phyloP scores from a whole-genome alignment of 2,888 invertebrate genomes.

The Cyrtodaria siliqua region DNA sequence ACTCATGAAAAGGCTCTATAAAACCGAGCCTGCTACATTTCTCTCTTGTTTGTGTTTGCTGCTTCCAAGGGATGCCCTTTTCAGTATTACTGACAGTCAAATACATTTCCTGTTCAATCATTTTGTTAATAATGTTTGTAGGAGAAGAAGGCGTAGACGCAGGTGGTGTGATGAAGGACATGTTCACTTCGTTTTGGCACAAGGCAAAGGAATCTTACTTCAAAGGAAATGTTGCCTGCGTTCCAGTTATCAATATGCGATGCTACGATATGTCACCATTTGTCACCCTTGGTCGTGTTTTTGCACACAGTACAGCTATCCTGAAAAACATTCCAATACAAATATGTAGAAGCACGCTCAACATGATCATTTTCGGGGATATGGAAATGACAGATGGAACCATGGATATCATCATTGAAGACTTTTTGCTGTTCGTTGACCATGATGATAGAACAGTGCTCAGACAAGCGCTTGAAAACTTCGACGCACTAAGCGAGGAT shows the following conservation, averaged over 20 bases:
- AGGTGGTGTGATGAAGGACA: constrained; percentile 7
- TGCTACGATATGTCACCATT: constrained; percentile 2
- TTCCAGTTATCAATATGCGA: constrained; percentile 1
- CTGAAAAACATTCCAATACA: constrained; percentile 11
- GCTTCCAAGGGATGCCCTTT: no score
- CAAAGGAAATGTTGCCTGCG: constrained; percentile 8
- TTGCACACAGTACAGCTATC: constrained; percentile 7
- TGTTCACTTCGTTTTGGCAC: constrained; percentile 10
- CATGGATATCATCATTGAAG: neutral
- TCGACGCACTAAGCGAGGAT: neutral
- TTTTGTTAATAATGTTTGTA: neutral
- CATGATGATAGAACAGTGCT: neutral
- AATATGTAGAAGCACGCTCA: constrained; percentile 14
- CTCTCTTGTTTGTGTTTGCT: no score
- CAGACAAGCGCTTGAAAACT: neutral
- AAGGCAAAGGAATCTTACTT: constrained; percentile 8
- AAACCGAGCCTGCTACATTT: no score
- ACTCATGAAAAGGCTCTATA: no score
- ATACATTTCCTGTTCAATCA: no score
- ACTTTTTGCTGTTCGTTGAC: constrained; percentile 9
- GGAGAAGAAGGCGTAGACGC: constrained; percentile 4
- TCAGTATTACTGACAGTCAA: no score
- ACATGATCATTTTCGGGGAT: constrained; percentile 3
- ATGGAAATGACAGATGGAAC: neutral
- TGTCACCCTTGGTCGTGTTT: constrained; percentile 11